These are phyloP conservation scores for Andrena dorsata DNA, from an alignment of 2,888 invertebrate genomes.

Conservation along the genomic window DNA sequence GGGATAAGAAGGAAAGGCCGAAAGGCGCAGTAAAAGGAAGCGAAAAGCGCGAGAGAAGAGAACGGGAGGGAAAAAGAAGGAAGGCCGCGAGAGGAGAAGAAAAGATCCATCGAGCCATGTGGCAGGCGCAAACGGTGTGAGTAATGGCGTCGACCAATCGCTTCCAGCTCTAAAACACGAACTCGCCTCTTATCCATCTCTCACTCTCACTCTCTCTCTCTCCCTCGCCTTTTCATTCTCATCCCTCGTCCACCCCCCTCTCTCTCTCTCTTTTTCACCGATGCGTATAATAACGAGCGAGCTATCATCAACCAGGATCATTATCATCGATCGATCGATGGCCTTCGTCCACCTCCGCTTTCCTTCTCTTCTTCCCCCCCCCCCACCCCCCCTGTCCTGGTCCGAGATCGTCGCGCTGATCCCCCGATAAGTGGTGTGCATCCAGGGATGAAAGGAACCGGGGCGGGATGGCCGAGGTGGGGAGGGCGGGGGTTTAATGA, in stretches of 20 bases:
- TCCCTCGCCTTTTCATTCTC: constrained; percentile 27
- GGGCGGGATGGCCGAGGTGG: not conserved
- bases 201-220: constrained; percentile 11
- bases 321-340: constrained; percentile 74
- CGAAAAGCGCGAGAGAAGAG: constrained; percentile 21
- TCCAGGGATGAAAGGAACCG: constrained; percentile 28
- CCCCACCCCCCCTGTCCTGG: constrained; percentile 24
- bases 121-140: constrained; percentile 81
- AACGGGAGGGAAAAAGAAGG: constrained; percentile 11
- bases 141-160: constrained; percentile 80
- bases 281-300: constrained; percentile 76
- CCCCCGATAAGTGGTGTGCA: constrained; percentile 31
- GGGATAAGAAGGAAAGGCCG: no score
- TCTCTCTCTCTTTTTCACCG: constrained; percentile 35
- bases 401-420: constrained; percentile 11
- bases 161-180: constrained; percentile 76
- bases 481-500: constrained; percentile 70
- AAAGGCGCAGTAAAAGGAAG: not conserved
- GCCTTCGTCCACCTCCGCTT: constrained; percentile 36
- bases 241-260: constrained; percentile 23
- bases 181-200: constrained; percentile 65
- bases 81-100: constrained; percentile 52
- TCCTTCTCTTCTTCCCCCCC: constrained; percentile 6
- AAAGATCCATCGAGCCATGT: constrained; percentile 77
- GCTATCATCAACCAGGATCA: constrained; percentile 79